Percentiles rank a stretch among this genome's conserved stretches.
Conservation (phyloP, 23 tunicate species). For the Ciona savignyi region DNA sequence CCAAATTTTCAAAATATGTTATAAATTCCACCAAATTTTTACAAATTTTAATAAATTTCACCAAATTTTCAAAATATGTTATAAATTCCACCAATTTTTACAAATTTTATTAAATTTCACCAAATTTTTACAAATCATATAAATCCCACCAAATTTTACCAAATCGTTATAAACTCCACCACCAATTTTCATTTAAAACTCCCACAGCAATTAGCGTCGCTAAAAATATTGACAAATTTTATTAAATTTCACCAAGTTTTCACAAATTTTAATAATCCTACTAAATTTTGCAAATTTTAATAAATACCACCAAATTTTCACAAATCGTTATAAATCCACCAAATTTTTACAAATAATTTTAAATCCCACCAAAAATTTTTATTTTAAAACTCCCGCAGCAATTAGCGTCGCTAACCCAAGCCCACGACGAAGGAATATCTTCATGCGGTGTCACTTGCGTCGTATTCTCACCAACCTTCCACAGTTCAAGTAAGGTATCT, state of each 20-base stretch:
- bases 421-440: conserved; percentile 75
- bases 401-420: conserved; percentile 62
- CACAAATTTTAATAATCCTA: too few relatives aligned
- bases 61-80: too few relatives aligned
- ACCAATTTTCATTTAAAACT: neutral
- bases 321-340: neutral
- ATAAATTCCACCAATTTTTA: too few relatives aligned
- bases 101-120: too few relatives aligned
- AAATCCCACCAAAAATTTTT: neutral
- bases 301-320: neutral
- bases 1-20: too few relatives aligned
- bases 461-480: conserved; percentile 62
- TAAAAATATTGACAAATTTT: too few relatives aligned
- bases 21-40: too few relatives aligned
- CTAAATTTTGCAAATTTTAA: neutral
- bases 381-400: conserved; percentile 3
- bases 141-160: neutral
- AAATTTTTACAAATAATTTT: neutral
- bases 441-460: conserved; percentile 88
- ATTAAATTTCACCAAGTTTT: too few relatives aligned
- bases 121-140: neutral
- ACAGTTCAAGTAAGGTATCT: conserved; percentile 12
- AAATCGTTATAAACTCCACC: neutral
- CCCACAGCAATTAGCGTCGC: conserved; percentile 23
- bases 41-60: too few relatives aligned